Conservation (phyloP, 2,797 vertebrate genomes). For the Hydrocynus forskahlii region DNA sequence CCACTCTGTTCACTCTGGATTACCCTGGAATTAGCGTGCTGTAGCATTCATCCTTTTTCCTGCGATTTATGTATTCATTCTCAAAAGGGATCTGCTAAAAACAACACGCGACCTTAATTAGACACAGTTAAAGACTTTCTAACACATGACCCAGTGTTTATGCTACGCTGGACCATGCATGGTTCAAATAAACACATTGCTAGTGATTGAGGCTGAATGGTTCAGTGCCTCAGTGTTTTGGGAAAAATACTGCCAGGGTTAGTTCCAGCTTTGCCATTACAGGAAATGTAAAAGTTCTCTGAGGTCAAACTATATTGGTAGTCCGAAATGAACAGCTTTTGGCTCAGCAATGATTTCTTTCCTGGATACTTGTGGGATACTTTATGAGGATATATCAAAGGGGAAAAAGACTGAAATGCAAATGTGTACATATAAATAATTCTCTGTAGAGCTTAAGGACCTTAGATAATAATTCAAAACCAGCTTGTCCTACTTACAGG, state of each 20-base stretch:
- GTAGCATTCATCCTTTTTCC: not conserved
- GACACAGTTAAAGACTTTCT: not conserved
- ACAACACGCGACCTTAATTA: not conserved
- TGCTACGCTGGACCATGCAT: not conserved
- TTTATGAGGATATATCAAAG: not conserved
- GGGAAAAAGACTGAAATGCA: not conserved
- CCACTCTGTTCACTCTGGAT: conserved; percentile 1
- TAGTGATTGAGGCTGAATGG: not conserved
- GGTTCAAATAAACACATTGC: not conserved
- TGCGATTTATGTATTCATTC: not conserved
- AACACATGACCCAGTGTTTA: not conserved
- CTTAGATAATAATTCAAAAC: not conserved
- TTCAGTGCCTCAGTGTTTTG: not conserved
- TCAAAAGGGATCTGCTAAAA: not conserved
- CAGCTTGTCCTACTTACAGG: not conserved
- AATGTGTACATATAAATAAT: not conserved
- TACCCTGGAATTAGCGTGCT: not conserved
- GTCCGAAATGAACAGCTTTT: not conserved
- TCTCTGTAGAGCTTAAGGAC: not conserved
- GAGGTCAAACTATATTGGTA: not conserved
- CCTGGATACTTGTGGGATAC: not conserved
- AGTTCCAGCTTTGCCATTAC: not conserved
- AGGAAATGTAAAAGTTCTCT: not conserved
- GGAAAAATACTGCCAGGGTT: not conserved
- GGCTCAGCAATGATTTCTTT: not conserved